These are phyloP conservation scores for Lycocorax pyrrhopterus DNA, from an alignment of 2,113 vertebrate species.

Conservation along the genomic window DNA sequence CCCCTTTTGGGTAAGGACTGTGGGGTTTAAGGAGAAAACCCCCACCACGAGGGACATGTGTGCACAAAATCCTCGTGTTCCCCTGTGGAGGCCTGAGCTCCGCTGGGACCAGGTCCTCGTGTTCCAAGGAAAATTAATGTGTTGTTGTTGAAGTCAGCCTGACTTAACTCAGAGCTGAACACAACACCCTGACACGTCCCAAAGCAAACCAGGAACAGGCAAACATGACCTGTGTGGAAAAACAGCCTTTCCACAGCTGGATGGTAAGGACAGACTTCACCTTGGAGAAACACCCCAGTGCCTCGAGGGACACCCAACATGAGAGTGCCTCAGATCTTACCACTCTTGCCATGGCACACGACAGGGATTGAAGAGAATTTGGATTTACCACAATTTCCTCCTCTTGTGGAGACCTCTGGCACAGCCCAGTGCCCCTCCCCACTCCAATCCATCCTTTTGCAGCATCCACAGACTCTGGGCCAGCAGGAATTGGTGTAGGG, in stretches of 20 bases:
- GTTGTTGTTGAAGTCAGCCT: not conserved
- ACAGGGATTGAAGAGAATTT: not conserved
- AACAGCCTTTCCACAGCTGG: not conserved
- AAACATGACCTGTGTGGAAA: not conserved
- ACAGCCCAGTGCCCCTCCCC: not conserved
- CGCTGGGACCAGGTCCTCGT: accelerated
- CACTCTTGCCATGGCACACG: accelerated
- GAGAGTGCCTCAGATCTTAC: not conserved
- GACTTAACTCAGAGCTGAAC: not conserved
- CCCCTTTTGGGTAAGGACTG: not conserved
- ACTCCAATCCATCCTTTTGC: not conserved
- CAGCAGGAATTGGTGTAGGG: not conserved
- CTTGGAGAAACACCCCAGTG: not conserved
- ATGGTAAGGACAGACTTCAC: not conserved
- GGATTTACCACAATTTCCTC: not conserved
- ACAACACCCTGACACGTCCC: not conserved
- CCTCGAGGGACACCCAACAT: accelerated
- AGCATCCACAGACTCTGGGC: not conserved
- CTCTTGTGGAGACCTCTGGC: no score
- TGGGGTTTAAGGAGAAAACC: not conserved
- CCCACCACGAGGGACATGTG: accelerated
- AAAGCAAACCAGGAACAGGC: not conserved
- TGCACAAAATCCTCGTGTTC: accelerated
- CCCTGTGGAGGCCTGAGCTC: not conserved
- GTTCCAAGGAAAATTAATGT: not conserved